phyloP scores from a whole-genome alignment of 2,113 vertebrate species.

The Pao palembangensis region DNA sequence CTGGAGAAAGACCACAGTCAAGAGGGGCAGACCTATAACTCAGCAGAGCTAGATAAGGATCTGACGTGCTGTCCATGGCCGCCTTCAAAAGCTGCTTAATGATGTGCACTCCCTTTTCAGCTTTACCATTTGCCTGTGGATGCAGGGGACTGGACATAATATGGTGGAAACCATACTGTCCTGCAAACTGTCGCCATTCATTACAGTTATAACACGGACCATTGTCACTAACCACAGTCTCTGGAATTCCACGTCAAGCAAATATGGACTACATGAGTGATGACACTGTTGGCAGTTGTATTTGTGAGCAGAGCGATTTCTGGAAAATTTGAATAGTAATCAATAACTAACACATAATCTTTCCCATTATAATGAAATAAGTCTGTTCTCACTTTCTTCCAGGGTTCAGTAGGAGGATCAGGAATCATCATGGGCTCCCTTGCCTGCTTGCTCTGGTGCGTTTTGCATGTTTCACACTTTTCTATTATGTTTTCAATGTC shows the following conservation, averaged over 20 bases:
- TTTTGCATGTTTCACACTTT: background rate
- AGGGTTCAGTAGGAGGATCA: background rate
- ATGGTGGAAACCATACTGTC: background rate
- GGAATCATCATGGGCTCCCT: background rate
- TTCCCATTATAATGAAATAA: too few species aligned
- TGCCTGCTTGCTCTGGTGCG: background rate
- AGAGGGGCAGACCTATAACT: background rate
- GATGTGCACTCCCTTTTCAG: background rate
- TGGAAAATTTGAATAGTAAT: too few species aligned
- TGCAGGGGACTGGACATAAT: background rate
- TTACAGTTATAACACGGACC: background rate
- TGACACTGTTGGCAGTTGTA: too few species aligned
- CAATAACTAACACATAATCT: too few species aligned
- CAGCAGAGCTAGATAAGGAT: conserved; percentile 2
- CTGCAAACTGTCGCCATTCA: background rate
- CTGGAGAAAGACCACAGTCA: background rate
- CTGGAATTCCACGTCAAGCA: too few species aligned
- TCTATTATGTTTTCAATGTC: background rate
- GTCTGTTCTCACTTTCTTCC: background rate
- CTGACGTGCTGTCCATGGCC: background rate
- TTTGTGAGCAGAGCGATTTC: too few species aligned
- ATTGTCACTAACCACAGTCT: conserved; percentile 2
- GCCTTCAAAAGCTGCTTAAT: too few species aligned
- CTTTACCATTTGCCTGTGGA: background rate
- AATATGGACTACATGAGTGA: too few species aligned